Conservation (phyloP, 1,140 invertebrate species). For the Neelides sp. region DNA sequence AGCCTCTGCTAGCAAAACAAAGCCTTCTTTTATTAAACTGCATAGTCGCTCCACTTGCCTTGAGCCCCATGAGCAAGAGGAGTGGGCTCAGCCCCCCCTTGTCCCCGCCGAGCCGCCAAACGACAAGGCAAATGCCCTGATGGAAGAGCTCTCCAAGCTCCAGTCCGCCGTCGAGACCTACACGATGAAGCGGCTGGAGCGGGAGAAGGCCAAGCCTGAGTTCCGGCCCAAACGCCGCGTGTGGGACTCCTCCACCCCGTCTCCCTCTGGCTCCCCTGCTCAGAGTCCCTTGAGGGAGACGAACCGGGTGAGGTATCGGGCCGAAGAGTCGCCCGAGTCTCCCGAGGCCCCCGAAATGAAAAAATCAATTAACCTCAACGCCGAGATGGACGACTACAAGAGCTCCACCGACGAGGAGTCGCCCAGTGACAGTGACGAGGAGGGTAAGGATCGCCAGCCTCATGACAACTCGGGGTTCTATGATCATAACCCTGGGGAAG, state of each 20-base stretch:
- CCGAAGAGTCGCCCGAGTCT: conserved; percentile 1
- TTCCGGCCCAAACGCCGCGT: not conserved
- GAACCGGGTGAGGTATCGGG: not conserved
- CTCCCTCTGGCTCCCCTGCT: conserved; percentile 17
- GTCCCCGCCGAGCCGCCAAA: conserved; percentile 3
- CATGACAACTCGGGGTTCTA: conserved; percentile 33
- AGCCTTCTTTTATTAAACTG: conserved; percentile 23
- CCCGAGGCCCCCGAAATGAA: conserved; percentile 23
- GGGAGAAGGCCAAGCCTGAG: conserved; percentile 15
- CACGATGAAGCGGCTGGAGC: conserved; percentile 16
- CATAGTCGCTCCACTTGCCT: conserved; percentile 22
- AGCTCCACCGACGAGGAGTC: conserved; percentile 26
- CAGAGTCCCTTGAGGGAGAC: conserved; percentile 11
- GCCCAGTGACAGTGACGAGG: conserved; percentile 27
- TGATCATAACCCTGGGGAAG: conserved; percentile 42
- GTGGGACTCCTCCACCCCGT: not conserved
- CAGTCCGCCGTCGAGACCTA: conserved; percentile 24
- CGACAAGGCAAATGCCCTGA: conserved; percentile 23
- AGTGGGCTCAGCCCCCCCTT: not conserved
- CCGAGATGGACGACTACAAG: conserved; percentile 28
- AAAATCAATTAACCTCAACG: conserved; percentile 26
- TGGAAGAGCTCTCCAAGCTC: conserved; percentile 28
- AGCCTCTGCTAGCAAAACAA: conserved; percentile 21
- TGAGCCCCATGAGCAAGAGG: not conserved
- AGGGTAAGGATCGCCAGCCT: conserved; percentile 7